phyloP scores from a whole-genome alignment of 2,797 vertebrate genomes.

The Decapterus maruadsi region DNA sequence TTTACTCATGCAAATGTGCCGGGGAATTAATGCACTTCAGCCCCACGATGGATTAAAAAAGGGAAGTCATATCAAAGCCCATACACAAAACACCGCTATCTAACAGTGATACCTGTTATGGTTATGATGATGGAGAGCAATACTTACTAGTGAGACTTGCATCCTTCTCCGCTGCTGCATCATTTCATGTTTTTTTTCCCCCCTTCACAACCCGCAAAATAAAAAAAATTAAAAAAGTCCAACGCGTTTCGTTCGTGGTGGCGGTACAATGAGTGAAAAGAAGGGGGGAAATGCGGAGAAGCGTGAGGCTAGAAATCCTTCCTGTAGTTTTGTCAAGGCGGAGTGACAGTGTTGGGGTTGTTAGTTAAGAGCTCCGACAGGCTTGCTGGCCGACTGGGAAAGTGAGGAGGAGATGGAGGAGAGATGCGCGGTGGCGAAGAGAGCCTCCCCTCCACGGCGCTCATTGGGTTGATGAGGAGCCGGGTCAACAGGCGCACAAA shows the following conservation, averaged over 20 bases:
- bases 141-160: conserved; percentile 82
- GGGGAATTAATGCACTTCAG: conserved; percentile 12
- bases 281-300: conserved; percentile 1
- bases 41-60: conserved; percentile 8
- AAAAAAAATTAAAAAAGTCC: conserved; percentile 55
- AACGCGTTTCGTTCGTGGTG: conserved; percentile 52
- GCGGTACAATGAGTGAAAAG: conserved; percentile 22
- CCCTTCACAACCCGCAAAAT: conserved; percentile 47
- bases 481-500: conserved; percentile 93
- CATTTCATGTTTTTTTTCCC: conserved; percentile 50
- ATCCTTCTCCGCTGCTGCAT: conserved; percentile 70
- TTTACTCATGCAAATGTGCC: conserved; percentile 30
- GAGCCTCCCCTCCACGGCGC: conserved; percentile 93
- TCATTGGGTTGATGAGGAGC: conserved; percentile 95
- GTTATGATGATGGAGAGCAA: conserved; percentile 19
- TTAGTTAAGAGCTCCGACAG: conserved; percentile 85
- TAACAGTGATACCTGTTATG: conserved; percentile 56
- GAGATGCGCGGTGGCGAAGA: conserved; percentile 85
- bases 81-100: conserved; percentile 2
- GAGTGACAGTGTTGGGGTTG: conserved; percentile 63
- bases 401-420: conserved; percentile 92
- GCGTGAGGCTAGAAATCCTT: conserved; percentile 68
- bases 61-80: conserved; percentile 29
- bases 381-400: conserved; percentile 89
- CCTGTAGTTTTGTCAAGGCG: conserved; percentile 63